A percentile compares a stretch with the other conserved stretches of the same genome.
Evolutionary conservation across 2,797 vertebrate species (phyloP).

Genomic region (Choloepus didactylus): DNA sequence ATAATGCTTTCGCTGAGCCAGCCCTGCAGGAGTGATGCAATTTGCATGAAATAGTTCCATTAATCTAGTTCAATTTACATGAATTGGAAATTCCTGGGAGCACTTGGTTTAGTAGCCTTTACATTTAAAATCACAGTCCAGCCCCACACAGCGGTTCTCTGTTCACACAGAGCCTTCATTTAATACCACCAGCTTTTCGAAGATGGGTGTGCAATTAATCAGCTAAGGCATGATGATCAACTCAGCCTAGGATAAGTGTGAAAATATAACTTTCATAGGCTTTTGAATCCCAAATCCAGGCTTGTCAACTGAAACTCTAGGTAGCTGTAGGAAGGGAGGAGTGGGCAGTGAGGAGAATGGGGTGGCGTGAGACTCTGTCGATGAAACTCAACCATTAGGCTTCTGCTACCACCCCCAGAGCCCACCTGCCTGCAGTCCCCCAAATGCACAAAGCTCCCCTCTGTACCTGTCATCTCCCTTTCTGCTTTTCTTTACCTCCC

Average conservation of each 20-base stretch:
- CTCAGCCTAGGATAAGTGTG: no score
- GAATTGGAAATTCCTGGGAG: neutral
- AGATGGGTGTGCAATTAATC: neutral
- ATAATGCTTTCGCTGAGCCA: neutral
- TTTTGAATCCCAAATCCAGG: no score
- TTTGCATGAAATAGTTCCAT: neutral
- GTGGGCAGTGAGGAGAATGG: no score
- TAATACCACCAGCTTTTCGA: neutral
- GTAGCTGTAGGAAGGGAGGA: no score
- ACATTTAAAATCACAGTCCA: rapidly evolving
- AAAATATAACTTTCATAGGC: neutral
- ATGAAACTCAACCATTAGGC: no score
- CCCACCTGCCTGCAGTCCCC: neutral
- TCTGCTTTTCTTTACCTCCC: neutral
- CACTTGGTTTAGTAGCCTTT: neutral
- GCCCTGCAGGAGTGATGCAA: neutral
- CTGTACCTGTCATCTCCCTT: neutral
- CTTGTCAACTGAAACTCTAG: no score
- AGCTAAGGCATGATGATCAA: neutral
- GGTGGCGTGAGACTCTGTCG: no score
- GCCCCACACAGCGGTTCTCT: rapidly evolving
- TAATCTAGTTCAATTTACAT: neutral
- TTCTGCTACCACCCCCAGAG: no score
- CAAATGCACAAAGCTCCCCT: neutral
- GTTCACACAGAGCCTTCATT: neutral